Evolutionary conservation across 1,140 invertebrate species (phyloP).

Genomic region (Drosophila serrata): DNA sequence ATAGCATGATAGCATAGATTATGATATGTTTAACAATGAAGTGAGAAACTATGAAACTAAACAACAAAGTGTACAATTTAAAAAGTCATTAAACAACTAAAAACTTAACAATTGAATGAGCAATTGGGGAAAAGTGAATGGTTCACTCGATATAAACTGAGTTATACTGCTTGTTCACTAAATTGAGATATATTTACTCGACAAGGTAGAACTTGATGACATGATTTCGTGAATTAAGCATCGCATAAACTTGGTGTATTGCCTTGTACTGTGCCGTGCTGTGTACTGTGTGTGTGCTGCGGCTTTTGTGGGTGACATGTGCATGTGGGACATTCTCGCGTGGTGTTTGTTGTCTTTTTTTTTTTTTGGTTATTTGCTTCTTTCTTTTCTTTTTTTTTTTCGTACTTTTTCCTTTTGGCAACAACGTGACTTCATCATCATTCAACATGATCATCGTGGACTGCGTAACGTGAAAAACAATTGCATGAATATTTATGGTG

Average conservation of each 20-base stretch:
- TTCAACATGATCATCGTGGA: slow-evolving; percentile 37
- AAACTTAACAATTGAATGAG: not conserved
- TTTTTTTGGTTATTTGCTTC: slow-evolving; percentile 35
- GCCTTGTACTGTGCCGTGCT: not conserved
- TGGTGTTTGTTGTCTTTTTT: slow-evolving; percentile 39
- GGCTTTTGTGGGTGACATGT: slow-evolving; percentile 56
- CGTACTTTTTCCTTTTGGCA: slow-evolving; percentile 52
- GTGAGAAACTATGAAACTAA: too few relatives aligned
- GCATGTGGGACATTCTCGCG: slow-evolving; percentile 60
- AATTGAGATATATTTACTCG: too few relatives aligned
- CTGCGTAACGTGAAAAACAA: slow-evolving; percentile 53
- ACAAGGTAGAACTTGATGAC: not conserved
- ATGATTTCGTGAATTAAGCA: not conserved
- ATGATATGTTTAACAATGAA: too few relatives aligned
- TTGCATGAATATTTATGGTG: slow-evolving; percentile 57
- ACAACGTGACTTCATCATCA: slow-evolving; percentile 66
- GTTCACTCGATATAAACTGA: not conserved
- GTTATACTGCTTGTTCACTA: not conserved
- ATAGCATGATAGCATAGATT: too few relatives aligned
- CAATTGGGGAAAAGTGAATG: not conserved
- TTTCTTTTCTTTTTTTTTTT: not conserved
- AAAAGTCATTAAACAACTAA: too few relatives aligned
- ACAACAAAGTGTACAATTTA: too few relatives aligned
- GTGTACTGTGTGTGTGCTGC: slow-evolving; percentile 2
- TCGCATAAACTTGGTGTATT: slow-evolving; percentile 14